Evolutionary conservation across 2,888 invertebrate species (phyloP).

Genomic region (Octodonta nipae): DNA sequence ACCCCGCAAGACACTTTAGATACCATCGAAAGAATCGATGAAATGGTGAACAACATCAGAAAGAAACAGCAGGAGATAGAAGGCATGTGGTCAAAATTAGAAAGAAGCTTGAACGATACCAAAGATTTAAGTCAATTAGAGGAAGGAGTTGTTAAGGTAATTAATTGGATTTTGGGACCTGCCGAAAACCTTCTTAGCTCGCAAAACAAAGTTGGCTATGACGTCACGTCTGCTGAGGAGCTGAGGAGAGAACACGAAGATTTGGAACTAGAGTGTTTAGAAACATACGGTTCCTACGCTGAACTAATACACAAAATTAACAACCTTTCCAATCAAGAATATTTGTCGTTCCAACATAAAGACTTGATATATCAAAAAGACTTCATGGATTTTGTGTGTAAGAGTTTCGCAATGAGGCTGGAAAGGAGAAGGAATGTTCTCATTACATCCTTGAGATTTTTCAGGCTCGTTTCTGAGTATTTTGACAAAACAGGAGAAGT

Average conservation of each 20-base stretch:
- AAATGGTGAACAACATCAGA: constrained; percentile 43
- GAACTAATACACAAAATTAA: constrained; percentile 62
- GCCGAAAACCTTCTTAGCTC: constrained; percentile 61
- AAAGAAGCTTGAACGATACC: constrained; percentile 44
- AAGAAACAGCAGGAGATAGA: constrained; percentile 47
- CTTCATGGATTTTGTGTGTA: constrained; percentile 71
- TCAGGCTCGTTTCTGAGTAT: constrained; percentile 60
- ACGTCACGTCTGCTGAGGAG: constrained; percentile 57
- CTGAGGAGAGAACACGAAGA: constrained; percentile 60
- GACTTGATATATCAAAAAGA: constrained; percentile 61
- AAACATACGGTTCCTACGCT: constrained; percentile 66
- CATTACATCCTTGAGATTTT: constrained; percentile 62
- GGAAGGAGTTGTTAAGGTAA: constrained; percentile 54
- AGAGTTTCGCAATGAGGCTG: constrained; percentile 56
- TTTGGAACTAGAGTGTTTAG: constrained; percentile 61
- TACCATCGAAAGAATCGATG: constrained; percentile 45
- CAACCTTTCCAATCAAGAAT: constrained; percentile 39
- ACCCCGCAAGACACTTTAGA: constrained; percentile 50
- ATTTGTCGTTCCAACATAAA: constrained; percentile 34
- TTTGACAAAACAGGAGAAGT: constrained; percentile 53
- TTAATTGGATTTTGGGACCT: constrained; percentile 64
- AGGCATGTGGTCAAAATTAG: constrained; percentile 46
- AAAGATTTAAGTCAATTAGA: constrained; percentile 48
- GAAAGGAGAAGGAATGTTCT: constrained; percentile 60
- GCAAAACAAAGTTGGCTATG: constrained; percentile 58